These are phyloP conservation scores for Autographa pulchrina DNA, from an alignment of 2,888 invertebrate genomes.

Conservation along the genomic window DNA sequence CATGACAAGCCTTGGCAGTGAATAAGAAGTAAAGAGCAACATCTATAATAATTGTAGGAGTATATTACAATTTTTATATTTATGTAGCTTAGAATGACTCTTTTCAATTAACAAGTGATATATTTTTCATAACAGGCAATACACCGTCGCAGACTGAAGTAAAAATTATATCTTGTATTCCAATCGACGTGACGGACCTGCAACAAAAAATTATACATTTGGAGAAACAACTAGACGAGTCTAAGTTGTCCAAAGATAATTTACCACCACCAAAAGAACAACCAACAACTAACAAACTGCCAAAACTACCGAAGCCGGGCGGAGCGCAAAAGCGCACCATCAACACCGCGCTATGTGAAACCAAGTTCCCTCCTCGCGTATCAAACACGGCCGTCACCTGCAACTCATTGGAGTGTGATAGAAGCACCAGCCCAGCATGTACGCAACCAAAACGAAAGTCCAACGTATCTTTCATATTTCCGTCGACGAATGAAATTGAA, in stretches of 20 bases:
- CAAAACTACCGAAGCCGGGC: background rate
- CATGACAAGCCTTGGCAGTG: background rate
- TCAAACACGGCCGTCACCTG: slow-evolving; percentile 25
- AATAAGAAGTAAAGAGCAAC: background rate
- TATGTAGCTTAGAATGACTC: background rate
- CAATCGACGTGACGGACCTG: slow-evolving; percentile 84
- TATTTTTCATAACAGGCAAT: slow-evolving; percentile 73
- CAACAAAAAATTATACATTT: slow-evolving; percentile 78
- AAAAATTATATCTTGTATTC: slow-evolving; percentile 86
- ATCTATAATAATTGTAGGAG: background rate
- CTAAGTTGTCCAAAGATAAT: background rate
- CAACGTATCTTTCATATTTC: slow-evolving; percentile 40
- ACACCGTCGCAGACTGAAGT: slow-evolving; percentile 84
- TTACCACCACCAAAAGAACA: background rate
- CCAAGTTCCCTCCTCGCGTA: slow-evolving; percentile 8
- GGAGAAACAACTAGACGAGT: slow-evolving; percentile 74
- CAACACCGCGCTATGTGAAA: slow-evolving; percentile 14
- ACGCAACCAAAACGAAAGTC: slow-evolving; percentile 33
- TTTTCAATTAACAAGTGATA: background rate
- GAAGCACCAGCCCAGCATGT: slow-evolving; percentile 18
- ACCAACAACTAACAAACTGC: background rate
- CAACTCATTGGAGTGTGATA: slow-evolving; percentile 33
- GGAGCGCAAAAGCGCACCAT: slow-evolving; percentile 5
- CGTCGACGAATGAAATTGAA: background rate
- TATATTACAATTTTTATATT: background rate